Evolutionary conservation across 2,113 vertebrate species (phyloP), one percentile per base, ranked within the genome.

Genomic region (Spea bombifrons): DNA sequence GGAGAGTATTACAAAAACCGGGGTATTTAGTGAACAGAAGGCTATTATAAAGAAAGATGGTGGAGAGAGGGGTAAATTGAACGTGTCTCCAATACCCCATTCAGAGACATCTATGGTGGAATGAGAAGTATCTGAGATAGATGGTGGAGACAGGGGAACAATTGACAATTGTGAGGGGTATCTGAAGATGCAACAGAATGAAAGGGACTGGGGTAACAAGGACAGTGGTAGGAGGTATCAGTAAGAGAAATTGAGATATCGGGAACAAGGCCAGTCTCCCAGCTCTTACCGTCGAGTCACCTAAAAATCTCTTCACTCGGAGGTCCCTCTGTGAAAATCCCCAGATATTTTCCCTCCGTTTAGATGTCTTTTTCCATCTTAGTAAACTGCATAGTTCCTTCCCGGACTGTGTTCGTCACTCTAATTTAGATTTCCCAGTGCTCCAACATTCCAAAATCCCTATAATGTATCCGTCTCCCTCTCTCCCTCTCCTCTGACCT

Each of bases 401-500:
- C 67, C n/a, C 67, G 3, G 15, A 7, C 67, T 3, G 4, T 46
- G 7, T 5, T 17, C 17, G 5, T 9, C 16, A 12, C 10, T 46
- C 10, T 44, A 3, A 3, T 16, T 16, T 88, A 84, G 77, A 83
- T 83, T 80, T 80, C 82, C 71, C 78, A 70, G 7, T 5, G 5
- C 55, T 59, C 55, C 4, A 13, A 59, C 3, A 10, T n/a, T 59
- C 81, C 30, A 30, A 30, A 30, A 30, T 30, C 30, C 30, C 30
- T 30, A 30, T 30, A 30, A 30, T 55, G 7, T 73, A 5, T 55
- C 71, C 17, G 1, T 10, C 16, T 53, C 10, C 12, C 12, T 59
- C 55, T 48, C 73, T 64, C 7, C 8, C 59, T 46, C 55, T 30
- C 2, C 16, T 30, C 43, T 15, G 13, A 12, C 12, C 30, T 46